phyloP scores from a whole-genome alignment of 2,113 vertebrate genomes.

The Cyanoderma ruficeps region DNA sequence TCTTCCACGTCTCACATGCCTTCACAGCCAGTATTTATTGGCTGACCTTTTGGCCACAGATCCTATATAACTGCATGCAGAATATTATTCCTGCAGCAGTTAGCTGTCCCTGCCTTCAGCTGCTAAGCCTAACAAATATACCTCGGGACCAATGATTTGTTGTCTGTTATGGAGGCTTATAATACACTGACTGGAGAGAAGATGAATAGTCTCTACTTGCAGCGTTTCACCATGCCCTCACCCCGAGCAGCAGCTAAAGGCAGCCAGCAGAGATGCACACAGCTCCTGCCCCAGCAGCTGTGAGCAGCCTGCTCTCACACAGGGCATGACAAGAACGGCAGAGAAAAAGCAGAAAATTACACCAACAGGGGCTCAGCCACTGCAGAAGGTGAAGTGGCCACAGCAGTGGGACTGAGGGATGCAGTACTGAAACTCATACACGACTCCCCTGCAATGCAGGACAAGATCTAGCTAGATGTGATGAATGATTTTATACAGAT shows the following conservation, averaged over 20 bases:
- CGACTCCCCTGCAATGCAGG: neutral
- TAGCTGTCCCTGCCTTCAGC: neutral
- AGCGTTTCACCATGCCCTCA: neutral
- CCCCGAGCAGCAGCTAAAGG: neutral
- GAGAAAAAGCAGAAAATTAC: neutral
- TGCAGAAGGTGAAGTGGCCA: neutral
- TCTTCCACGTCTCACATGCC: neutral
- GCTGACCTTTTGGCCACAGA: neutral
- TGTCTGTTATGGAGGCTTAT: neutral
- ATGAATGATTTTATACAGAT: neutral
- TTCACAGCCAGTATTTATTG: neutral
- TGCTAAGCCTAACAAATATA: neutral
- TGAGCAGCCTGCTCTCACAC: neutral
- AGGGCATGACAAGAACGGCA: neutral
- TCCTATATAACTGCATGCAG: neutral
- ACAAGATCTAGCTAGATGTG: neutral
- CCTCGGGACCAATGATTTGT: neutral
- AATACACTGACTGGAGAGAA: neutral
- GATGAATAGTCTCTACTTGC: neutral
- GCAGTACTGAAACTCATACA: neutral
- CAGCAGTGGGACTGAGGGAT: neutral
- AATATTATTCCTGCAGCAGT: neutral
- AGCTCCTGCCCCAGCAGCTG: neutral
- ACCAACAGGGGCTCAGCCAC: neutral
- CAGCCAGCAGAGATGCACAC: neutral